A percentile compares a stretch with the other conserved stretches of the same genome.
Evolutionary conservation across 2,888 invertebrate species (phyloP).

Genomic region (Drosophila gaucha): DNA sequence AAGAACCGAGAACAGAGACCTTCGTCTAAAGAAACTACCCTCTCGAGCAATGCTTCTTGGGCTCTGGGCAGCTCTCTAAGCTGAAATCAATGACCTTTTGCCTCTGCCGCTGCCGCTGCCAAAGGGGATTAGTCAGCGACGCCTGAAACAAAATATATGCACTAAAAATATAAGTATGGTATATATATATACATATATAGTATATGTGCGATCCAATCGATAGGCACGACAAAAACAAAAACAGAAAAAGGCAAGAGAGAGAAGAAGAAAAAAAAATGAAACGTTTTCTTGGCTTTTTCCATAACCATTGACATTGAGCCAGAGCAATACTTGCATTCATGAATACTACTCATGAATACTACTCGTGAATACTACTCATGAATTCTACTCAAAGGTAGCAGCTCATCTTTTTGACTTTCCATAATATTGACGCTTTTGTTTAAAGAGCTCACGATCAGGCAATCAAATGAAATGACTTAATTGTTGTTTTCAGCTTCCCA

Average conservation of each 20-base stretch:
- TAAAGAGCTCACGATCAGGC: conserved; percentile 66
- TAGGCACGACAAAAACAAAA: conserved; percentile 38
- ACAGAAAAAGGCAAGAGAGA: neutral
- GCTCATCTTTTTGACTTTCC: conserved; percentile 23
- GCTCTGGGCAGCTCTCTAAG: conserved; percentile 62
- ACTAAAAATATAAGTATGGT: conserved; percentile 43
- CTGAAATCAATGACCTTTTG: conserved; percentile 82
- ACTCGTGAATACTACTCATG: conserved; percentile 28
- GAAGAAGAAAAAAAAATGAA: conserved; percentile 12
- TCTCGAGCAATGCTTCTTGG: conserved; percentile 49
- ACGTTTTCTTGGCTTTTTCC: conserved; percentile 56
- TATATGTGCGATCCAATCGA: conserved; percentile 54
- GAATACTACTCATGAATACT: conserved; percentile 47
- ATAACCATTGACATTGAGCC: conserved; percentile 55
- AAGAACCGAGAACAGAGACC: conserved; percentile 50
- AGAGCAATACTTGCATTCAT: conserved; percentile 35
- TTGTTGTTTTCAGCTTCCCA: conserved; percentile 57
- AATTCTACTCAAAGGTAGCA: conserved; percentile 21
- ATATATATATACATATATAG: conserved; percentile 25
- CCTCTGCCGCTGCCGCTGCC: conserved; percentile 39
- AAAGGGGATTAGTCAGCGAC: conserved; percentile 65
- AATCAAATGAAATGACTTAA: conserved; percentile 63
- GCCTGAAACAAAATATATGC: conserved; percentile 57
- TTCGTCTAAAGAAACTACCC: conserved; percentile 77
- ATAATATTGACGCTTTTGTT: conserved; percentile 37